A percentile compares a stretch with the other conserved stretches of the same genome.
Conservation (phyloP, 1,140 invertebrate genomes). For the Drosophila miranda region DNA sequence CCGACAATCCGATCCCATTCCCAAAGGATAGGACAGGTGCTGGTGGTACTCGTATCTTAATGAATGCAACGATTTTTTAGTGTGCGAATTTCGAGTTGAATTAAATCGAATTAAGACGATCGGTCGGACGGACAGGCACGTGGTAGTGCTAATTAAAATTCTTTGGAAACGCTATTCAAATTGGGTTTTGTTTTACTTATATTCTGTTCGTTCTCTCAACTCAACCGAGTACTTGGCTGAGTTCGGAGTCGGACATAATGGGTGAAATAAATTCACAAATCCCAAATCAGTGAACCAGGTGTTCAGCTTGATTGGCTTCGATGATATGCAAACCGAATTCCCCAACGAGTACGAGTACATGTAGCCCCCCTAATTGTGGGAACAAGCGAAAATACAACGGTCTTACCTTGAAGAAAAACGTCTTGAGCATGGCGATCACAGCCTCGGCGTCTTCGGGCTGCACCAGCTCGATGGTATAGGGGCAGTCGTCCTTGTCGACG, state of each 20-base stretch:
- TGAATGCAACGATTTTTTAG: conserved; percentile 42
- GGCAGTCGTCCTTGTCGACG: conserved; percentile 26
- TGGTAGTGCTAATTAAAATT: conserved; percentile 54
- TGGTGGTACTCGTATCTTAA: conserved; percentile 7
- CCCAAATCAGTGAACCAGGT: conserved; percentile 27
- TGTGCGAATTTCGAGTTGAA: conserved; percentile 38
- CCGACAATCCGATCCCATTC: conserved; percentile 1
- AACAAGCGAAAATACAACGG: background rate
- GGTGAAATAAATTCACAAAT: conserved; percentile 21
- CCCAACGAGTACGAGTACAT: conserved; percentile 15
- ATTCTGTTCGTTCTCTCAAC: background rate
- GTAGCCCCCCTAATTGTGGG: background rate
- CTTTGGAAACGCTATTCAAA: conserved; percentile 42
- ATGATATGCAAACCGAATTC: conserved; percentile 27
- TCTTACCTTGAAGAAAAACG: conserved; percentile 82
- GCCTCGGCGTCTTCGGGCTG: conserved; percentile 57
- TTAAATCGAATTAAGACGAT: conserved; percentile 42
- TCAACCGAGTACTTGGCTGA: conserved; percentile 1
- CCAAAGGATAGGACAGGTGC: background rate
- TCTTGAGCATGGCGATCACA: conserved; percentile 69
- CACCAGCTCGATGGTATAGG: conserved; percentile 70
- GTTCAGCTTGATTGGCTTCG: conserved; percentile 39
- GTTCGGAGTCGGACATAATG: conserved; percentile 9
- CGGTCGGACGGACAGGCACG: conserved; percentile 23
- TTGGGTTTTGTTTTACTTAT: conserved; percentile 10